Evolutionary conservation across 2,888 invertebrate species (phyloP).

Genomic region (Autographa gamma): DNA sequence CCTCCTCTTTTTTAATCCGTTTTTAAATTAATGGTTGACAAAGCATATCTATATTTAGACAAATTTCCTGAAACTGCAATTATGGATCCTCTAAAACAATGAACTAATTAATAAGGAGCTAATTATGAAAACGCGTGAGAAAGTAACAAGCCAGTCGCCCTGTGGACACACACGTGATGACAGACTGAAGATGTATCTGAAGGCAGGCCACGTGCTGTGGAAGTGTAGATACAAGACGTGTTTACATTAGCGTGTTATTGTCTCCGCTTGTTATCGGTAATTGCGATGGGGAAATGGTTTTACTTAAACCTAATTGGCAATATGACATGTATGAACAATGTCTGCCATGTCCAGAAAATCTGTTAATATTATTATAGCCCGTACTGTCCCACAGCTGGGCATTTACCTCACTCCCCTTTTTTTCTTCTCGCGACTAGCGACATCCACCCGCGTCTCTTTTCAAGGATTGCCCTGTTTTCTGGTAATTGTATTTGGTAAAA

Average conservation of each 20-base stretch:
- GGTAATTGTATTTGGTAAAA: no score
- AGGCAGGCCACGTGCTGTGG: not conserved
- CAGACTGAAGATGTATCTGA: conserved; percentile 8
- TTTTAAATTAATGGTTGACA: no score
- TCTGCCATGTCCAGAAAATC: no score
- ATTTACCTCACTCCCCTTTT: no score
- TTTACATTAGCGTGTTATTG: not conserved
- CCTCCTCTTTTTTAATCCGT: no score
- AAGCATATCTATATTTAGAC: not conserved
- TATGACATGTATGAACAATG: no score
- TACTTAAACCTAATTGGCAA: no score
- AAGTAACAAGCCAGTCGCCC: not conserved
- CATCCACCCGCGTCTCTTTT: no score
- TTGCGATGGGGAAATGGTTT: not conserved
- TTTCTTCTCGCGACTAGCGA: no score
- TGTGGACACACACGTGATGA: conserved; percentile 26
- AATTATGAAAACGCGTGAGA: conserved; percentile 25
- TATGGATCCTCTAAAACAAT: not conserved
- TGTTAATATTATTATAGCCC: no score
- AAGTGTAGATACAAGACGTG: not conserved
- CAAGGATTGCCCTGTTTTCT: no score
- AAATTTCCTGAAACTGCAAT: not conserved
- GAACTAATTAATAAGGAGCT: not conserved
- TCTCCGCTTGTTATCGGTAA: not conserved
- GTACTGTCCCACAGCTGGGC: no score